phyloP scores from a whole-genome alignment of 2,113 vertebrate species.

The Clarias gariepinus region DNA sequence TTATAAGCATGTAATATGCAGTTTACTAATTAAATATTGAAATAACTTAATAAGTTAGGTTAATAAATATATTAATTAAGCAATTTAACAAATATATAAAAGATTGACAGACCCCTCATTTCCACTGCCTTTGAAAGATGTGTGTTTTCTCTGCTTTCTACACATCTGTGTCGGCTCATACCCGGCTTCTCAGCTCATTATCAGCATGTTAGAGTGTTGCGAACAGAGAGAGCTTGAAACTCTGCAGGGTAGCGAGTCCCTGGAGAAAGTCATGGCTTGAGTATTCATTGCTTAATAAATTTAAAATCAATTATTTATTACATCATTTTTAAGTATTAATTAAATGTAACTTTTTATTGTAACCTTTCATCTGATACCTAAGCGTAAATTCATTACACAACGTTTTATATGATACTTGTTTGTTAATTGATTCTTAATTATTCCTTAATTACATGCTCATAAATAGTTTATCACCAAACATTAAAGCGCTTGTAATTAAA shows the following conservation, averaged over 20 bases:
- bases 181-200: not conserved
- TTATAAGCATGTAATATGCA: conserved; percentile 2
- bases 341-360: not conserved
- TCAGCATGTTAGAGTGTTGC: not conserved
- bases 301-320: not conserved
- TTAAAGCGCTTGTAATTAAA: not conserved
- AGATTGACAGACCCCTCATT: not conserved
- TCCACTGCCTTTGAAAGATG: not conserved
- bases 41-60: not conserved
- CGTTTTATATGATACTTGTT: not conserved
- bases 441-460: not conserved
- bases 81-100: not conserved
- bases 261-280: not conserved
- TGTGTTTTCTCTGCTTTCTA: not conserved
- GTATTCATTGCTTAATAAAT: not conserved
- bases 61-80: not conserved
- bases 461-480: not conserved
- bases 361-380: not conserved
- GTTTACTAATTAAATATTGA: not conserved
- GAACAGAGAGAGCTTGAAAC: not conserved
- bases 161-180: not conserved
- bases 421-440: not conserved
- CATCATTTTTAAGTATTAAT: not conserved
- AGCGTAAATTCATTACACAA: not conserved
- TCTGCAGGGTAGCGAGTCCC: not conserved